Percentiles rank a stretch among this genome's conserved stretches.
These are phyloP conservation scores for Crax fasciolata DNA, from an alignment of 2,797 vertebrate genomes.

Conservation along the genomic window DNA sequence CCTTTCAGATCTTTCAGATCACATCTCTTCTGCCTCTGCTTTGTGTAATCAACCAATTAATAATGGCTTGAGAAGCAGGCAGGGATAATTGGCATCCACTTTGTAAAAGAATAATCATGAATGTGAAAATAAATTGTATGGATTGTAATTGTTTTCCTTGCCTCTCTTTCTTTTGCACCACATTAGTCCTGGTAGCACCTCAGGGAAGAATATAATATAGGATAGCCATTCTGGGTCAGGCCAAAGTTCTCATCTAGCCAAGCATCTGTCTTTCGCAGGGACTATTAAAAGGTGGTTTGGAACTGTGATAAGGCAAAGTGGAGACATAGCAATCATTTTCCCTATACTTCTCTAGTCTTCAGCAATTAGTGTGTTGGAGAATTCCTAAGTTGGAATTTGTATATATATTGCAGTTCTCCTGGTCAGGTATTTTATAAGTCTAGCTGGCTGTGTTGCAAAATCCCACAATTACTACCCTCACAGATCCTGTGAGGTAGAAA, in stretches of 20 bases:
- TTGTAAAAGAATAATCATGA: neutral
- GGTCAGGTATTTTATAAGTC: neutral
- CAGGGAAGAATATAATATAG: neutral
- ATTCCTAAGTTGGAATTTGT: neutral
- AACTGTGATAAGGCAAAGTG: neutral
- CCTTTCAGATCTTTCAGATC: conserved; percentile 21
- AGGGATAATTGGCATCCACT: conserved; percentile 8
- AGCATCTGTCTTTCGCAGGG: neutral
- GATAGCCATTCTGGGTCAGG: neutral
- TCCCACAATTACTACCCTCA: conserved; percentile 4
- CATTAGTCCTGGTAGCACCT: neutral
- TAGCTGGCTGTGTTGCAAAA: neutral
- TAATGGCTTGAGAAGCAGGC: conserved; percentile 14
- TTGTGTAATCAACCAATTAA: conserved; percentile 46
- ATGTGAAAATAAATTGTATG: conserved; percentile 13
- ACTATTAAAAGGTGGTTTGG: neutral
- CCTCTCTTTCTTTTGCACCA: neutral
- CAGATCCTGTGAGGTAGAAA: neutral
- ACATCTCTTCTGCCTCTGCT: conserved; percentile 20
- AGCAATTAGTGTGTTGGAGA: neutral
- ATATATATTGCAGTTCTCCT: neutral
- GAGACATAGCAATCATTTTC: neutral
- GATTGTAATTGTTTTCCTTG: conserved; percentile 26
- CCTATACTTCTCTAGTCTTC: neutral
- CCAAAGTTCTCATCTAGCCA: neutral